Percentiles rank a stretch among this genome's conserved stretches.
Evolutionary conservation across 2,797 vertebrate species (phyloP).

Genomic region (Protonibea diacanthus): DNA sequence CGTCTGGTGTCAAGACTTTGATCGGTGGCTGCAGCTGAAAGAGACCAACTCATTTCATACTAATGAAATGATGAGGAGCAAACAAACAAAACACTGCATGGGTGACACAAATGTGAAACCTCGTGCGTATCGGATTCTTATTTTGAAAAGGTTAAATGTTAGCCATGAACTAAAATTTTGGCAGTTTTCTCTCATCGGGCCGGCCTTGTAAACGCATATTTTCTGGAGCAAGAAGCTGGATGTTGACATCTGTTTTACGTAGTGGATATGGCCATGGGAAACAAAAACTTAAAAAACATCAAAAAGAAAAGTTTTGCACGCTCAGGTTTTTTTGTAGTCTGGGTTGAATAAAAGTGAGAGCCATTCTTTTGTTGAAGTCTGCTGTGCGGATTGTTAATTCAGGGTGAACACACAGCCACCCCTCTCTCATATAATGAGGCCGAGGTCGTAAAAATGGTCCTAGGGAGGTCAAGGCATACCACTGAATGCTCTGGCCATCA

Average conservation of each 20-base stretch:
- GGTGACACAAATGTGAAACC: not conserved
- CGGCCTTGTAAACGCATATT: not conserved
- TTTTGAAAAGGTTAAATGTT: conserved; percentile 5
- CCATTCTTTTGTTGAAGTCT: conserved; percentile 58
- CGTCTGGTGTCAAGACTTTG: conserved; percentile 83
- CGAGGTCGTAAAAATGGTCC: conserved; percentile 77
- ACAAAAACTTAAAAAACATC: conserved; percentile 22
- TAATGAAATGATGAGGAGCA: conserved; percentile 45
- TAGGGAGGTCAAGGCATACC: conserved; percentile 82
- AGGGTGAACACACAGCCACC: conserved; percentile 72
- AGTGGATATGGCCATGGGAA: conserved; percentile 1
- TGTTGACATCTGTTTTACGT: conserved; percentile 9
- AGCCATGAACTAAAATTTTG: not conserved
- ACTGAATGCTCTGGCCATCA: conserved; percentile 75
- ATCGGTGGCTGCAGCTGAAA: conserved; percentile 74
- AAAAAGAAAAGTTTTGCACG: conserved; percentile 30
- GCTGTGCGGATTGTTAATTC: conserved; percentile 65
- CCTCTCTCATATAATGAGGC: conserved; percentile 66
- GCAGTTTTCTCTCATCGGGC: not conserved
- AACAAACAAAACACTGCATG: conserved; percentile 34
- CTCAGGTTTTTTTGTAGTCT: conserved; percentile 33
- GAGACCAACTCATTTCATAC: conserved; percentile 53
- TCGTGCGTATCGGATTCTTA: not conserved
- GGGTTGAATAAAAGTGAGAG: conserved; percentile 43
- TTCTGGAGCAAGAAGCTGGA: not conserved